A percentile compares a stretch with the other conserved stretches of the same genome.
Evolutionary conservation across 2,113 vertebrate genomes (phyloP).

Genomic region (Trichomycterus rosablanca): DNA sequence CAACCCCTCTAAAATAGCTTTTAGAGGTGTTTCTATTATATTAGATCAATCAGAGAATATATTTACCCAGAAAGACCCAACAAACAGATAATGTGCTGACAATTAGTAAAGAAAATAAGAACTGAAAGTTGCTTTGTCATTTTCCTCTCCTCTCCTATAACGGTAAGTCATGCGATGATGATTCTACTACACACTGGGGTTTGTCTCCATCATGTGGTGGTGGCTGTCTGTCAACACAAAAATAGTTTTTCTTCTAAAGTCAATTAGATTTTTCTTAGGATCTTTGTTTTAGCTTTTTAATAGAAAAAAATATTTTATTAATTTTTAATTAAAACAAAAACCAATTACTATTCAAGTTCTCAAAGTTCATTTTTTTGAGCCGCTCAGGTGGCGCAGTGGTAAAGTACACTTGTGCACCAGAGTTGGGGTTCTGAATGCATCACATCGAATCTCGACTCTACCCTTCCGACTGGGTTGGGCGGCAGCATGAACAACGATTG

Average conservation of each 20-base stretch:
- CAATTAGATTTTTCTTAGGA: background rate
- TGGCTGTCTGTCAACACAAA: background rate
- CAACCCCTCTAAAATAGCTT: too few relatives aligned
- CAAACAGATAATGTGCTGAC: background rate
- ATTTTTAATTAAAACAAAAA: too few relatives aligned
- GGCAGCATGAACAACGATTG: too few relatives aligned
- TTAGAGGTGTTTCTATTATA: too few relatives aligned
- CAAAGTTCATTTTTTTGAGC: too few relatives aligned
- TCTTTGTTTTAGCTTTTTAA: background rate
- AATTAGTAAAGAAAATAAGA: background rate
- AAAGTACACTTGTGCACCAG: too few relatives aligned
- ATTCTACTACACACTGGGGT: constrained; percentile 1
- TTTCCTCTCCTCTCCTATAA: background rate
- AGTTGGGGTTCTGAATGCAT: too few relatives aligned
- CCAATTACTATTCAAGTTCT: too few relatives aligned
- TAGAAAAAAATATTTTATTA: background rate
- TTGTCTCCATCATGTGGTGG: constrained; percentile 49
- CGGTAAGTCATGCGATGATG: background rate
- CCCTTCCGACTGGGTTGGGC: too few relatives aligned
- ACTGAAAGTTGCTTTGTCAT: constrained; percentile 26
- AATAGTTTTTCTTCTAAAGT: background rate
- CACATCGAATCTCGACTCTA: too few relatives aligned
- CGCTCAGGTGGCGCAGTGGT: too few relatives aligned
- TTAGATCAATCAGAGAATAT: too few relatives aligned
- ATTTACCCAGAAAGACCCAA: background rate